These are phyloP conservation scores for Habropoda laboriosa DNA, from an alignment of 1,140 invertebrate genomes.

Conservation along the genomic window DNA sequence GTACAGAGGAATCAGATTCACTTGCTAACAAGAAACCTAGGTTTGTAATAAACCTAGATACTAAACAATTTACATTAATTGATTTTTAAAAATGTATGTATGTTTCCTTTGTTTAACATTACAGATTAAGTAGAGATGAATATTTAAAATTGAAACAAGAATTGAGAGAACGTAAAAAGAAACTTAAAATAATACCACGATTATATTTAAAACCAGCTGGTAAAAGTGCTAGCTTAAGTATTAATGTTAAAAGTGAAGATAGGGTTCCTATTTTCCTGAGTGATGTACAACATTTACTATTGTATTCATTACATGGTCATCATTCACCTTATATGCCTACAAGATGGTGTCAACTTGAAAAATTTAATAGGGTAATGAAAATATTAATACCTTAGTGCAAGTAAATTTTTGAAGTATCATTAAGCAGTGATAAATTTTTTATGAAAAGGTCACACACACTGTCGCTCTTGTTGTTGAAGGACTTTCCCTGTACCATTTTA, in stretches of 20 bases:
- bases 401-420: conserved; percentile 10
- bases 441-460: conserved; percentile 83
- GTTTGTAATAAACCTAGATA: conserved; percentile 43
- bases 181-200: conserved; percentile 81
- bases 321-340: conserved; percentile 85
- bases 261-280: conserved; percentile 90
- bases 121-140: conserved; percentile 80
- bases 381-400: background rate
- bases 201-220: conserved; percentile 85
- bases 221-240: conserved; percentile 83
- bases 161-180: conserved; percentile 82
- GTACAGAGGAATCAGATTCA: conserved; percentile 30
- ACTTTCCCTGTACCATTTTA: conserved; percentile 88
- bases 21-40: conserved; percentile 68
- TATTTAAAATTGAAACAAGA: conserved; percentile 83
- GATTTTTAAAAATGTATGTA: background rate
- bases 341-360: conserved; percentile 92
- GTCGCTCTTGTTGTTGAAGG: conserved; percentile 90
- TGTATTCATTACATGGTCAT: conserved; percentile 89
- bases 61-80: background rate
- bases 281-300: conserved; percentile 91
- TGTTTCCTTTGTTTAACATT: background rate
- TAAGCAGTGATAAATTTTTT: conserved; percentile 9
- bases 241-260: conserved; percentile 76
- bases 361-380: conserved; percentile 84